phyloP scores from a whole-genome alignment of 2,113 vertebrate species.

The Ageneiosus marmoratus region DNA sequence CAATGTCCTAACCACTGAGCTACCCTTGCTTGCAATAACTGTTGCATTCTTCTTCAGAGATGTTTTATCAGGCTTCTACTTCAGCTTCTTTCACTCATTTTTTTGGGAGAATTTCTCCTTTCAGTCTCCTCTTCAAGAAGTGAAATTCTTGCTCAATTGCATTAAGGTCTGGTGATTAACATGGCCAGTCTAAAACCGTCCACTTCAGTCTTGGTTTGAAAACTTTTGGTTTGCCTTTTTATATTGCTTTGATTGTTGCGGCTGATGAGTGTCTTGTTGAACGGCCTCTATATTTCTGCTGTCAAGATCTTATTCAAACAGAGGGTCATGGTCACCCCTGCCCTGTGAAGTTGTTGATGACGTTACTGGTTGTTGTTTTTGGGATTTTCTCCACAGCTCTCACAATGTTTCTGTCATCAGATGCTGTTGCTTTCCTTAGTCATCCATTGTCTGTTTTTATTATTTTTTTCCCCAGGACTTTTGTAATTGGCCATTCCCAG shows the following conservation, averaged over 20 bases:
- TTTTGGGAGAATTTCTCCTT: not conserved
- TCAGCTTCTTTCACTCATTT: not conserved
- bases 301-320: not conserved
- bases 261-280: not conserved
- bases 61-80: not conserved
- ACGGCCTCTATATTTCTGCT: not conserved
- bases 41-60: not conserved
- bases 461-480: not conserved
- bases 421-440: not conserved
- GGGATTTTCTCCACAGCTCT: not conserved
- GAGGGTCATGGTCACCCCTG: not conserved
- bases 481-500: not conserved
- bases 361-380: not conserved
- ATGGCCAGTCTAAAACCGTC: too few species aligned
- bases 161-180: not conserved
- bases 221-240: not conserved
- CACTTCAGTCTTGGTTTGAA: not conserved
- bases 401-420: not conserved
- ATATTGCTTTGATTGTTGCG: not conserved
- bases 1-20: too few species aligned
- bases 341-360: not conserved
- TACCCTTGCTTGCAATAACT: not conserved
- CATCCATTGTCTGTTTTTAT: not conserved
- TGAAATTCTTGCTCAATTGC: not conserved
- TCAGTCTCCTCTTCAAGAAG: not conserved